phyloP scores from a whole-genome alignment of 2,888 invertebrate genomes.

The Caenorhabditis plicata region DNA sequence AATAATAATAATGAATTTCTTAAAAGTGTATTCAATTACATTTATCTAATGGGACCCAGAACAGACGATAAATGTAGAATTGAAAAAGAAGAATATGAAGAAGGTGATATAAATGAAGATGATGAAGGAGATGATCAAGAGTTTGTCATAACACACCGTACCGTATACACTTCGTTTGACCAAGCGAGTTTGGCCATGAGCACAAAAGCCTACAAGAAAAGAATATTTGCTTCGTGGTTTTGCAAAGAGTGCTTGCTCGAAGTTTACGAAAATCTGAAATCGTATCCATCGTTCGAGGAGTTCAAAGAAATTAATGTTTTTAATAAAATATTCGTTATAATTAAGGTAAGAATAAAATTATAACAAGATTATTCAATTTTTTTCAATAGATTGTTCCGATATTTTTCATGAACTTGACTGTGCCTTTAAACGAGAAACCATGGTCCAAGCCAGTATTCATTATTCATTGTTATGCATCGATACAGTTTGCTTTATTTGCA shows the following conservation, averaged over 20 bases:
- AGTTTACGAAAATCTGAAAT: too few relatives aligned
- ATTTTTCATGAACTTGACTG: slow-evolving; percentile 70
- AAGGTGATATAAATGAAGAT: too few relatives aligned
- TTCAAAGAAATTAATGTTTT: slow-evolving; percentile 17
- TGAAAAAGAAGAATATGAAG: too few relatives aligned
- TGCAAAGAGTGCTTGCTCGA: too few relatives aligned
- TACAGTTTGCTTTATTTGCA: slow-evolving; percentile 54
- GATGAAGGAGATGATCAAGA: slow-evolving; percentile 28
- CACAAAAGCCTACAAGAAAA: too few relatives aligned
- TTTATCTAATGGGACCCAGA: too few relatives aligned
- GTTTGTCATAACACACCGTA: slow-evolving; percentile 20
- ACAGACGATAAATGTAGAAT: too few relatives aligned
- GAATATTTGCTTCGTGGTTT: too few relatives aligned
- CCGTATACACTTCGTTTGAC: slow-evolving; percentile 27
- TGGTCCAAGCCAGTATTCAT: slow-evolving; percentile 73
- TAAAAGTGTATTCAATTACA: too few relatives aligned
- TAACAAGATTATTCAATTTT: neutral
- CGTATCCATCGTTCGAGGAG: slow-evolving; percentile 21
- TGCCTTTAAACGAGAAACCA: slow-evolving; percentile 70
- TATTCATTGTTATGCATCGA: slow-evolving; percentile 70
- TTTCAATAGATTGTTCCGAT: slow-evolving; percentile 67
- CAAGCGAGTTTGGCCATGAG: slow-evolving; percentile 14
- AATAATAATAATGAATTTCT: too few relatives aligned
- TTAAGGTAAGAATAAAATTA: slow-evolving; percentile 9
- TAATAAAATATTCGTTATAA: slow-evolving; percentile 10